These are phyloP conservation scores for Augochlorella aurata DNA, from an alignment of 2,888 invertebrate species.

Conservation along the genomic window DNA sequence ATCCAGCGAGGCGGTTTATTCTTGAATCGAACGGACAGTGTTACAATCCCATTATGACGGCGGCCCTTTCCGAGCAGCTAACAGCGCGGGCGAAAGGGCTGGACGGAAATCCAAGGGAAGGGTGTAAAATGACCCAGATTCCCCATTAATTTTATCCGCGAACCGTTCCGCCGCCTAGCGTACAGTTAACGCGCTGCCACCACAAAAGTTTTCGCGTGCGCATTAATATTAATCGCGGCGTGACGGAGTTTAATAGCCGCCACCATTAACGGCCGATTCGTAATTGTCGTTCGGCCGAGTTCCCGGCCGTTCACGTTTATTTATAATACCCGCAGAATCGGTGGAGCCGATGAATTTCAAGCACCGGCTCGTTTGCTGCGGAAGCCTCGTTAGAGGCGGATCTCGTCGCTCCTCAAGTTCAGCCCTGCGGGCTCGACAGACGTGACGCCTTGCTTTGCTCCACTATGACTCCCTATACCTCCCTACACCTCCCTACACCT, in stretches of 20 bases:
- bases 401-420: slow-evolving; percentile 38
- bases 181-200: slow-evolving; percentile 13
- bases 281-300: slow-evolving; percentile 74
- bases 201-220: slow-evolving; percentile 32
- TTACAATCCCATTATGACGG: slow-evolving; percentile 4
- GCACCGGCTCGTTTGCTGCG: slow-evolving; percentile 33
- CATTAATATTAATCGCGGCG: slow-evolving; percentile 41
- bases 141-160: slow-evolving; percentile 30
- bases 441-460: background rate
- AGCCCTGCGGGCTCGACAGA: slow-evolving; percentile 43
- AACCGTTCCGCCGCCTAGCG: slow-evolving; percentile 6
- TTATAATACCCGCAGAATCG: slow-evolving; percentile 73
- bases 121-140: slow-evolving; percentile 13
- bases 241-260: slow-evolving; percentile 38
- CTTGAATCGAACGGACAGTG: background rate
- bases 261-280: slow-evolving; percentile 69
- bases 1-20: slow-evolving; percentile 1
- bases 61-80: background rate
- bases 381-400: slow-evolving; percentile 41
- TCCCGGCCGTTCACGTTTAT: slow-evolving; percentile 74
- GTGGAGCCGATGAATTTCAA: slow-evolving; percentile 67
- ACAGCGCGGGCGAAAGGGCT: background rate
- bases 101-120: background rate
- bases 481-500: background rate
- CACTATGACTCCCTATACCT: background rate